Percentiles rank a stretch among this genome's conserved stretches.
phyloP scores from a whole-genome alignment of 2,888 invertebrate species.

The Gastrophysa polygoni region DNA sequence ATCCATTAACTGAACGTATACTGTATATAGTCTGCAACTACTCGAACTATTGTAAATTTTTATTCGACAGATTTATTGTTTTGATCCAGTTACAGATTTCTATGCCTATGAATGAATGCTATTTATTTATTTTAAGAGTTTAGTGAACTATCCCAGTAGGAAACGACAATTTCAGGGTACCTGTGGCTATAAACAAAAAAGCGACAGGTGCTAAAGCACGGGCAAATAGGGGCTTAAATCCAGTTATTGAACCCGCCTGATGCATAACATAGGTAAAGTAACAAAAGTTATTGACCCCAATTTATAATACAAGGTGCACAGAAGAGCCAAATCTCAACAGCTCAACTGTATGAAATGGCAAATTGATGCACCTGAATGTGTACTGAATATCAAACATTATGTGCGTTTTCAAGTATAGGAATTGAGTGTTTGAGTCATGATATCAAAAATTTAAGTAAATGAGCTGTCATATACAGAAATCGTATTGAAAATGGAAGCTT shows the following conservation, averaged over 20 bases:
- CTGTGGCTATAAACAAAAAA: slow-evolving; percentile 2
- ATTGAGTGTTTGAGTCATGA: too few relatives aligned
- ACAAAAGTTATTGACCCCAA: slow-evolving; percentile 1
- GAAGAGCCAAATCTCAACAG: neutral
- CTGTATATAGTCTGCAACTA: too few relatives aligned
- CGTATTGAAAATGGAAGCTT: neutral
- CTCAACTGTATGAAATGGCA: too few relatives aligned
- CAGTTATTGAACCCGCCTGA: slow-evolving; percentile 5
- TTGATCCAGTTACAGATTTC: neutral
- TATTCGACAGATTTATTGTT: too few relatives aligned
- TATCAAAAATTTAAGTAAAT: too few relatives aligned
- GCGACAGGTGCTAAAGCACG: slow-evolving; percentile 1
- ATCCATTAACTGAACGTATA: too few relatives aligned
- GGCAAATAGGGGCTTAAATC: slow-evolving; percentile 6
- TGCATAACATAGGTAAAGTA: neutral
- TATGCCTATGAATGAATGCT: too few relatives aligned
- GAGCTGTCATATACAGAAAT: neutral
- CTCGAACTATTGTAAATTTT: too few relatives aligned
- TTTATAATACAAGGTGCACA: neutral
- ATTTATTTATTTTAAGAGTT: too few relatives aligned
- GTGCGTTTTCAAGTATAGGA: too few relatives aligned
- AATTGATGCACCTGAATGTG: too few relatives aligned
- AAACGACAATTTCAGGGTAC: neutral
- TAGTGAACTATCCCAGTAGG: neutral
- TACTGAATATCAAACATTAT: too few relatives aligned